These are phyloP conservation scores for Ardeotis arabs DNA, from an alignment of 2,113 vertebrate species.

Conservation along the genomic window DNA sequence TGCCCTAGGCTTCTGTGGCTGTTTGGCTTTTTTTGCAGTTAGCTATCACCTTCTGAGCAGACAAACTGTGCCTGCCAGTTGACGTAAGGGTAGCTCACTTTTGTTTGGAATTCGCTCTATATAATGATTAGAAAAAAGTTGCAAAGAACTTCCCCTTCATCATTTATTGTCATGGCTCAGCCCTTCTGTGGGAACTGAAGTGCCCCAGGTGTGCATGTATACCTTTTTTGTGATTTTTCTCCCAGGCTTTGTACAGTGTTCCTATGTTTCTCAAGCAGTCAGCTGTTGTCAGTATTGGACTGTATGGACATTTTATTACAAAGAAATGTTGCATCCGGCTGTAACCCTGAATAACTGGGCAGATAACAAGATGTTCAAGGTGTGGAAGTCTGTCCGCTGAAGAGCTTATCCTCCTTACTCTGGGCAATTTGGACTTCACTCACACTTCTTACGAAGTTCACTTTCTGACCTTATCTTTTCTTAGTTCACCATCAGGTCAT, in stretches of 20 bases:
- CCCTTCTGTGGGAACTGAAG: not conserved
- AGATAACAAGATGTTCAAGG: not conserved
- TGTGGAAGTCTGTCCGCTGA: not conserved
- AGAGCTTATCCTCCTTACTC: not conserved
- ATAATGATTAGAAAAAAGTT: not conserved
- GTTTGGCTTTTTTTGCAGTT: not conserved
- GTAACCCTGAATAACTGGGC: not conserved
- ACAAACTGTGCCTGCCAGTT: not conserved
- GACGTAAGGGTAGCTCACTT: not conserved
- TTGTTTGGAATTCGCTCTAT: not conserved
- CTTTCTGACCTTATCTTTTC: not conserved
- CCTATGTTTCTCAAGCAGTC: not conserved
- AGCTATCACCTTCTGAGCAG: not conserved
- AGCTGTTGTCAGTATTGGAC: not conserved
- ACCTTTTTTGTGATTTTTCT: not conserved
- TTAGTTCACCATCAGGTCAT: not conserved
- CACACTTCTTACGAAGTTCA: not conserved
- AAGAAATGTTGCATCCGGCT: not conserved
- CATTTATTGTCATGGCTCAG: not conserved
- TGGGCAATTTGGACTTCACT: not conserved
- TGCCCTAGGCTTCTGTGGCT: not conserved
- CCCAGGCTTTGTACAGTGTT: not conserved
- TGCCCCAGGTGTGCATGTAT: fast-evolving
- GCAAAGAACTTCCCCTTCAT: not conserved
- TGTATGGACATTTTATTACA: not conserved